Evolutionary conservation across 2,888 invertebrate genomes (phyloP), one percentile per base, ranked within the genome.

Genomic region (Germaria angustata): DNA sequence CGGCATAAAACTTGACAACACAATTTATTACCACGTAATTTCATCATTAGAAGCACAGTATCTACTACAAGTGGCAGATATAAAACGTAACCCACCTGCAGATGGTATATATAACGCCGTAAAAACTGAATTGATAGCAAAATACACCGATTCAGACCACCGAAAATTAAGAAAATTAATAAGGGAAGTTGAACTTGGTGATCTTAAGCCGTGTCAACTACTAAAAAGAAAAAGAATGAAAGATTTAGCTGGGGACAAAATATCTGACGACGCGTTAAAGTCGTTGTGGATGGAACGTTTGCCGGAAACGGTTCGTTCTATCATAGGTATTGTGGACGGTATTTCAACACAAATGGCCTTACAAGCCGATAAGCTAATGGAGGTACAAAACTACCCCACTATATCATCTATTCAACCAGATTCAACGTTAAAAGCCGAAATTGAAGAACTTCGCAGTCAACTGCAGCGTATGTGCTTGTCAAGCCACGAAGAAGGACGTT

Each of bases 221-320:
- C 17, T 55, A n/a, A n/a, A n/a, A n/a, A n/a, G n/a, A 24, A 55
- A 55, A 17, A 9, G 69, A n/a, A 76, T 68, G 68, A 55, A 49
- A 22, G 78, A 78, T n/a, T 63, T 59, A 28, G 46, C 72, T 1
- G 34, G 59, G 2, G n/a, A 32, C 7, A 49, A 4, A 24, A 49
- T n/a, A 69, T 53, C 32, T 36, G 53, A 5, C n/a, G n/a, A n/a
- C n/a, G n/a, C n/a, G n/a, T n/a, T n/a, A n/a, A n/a, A n/a, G n/a
- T n/a, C n/a, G n/a, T 63, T 78, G 17, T 69, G 69, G 71, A 55
- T 78, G 34, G 53, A 75, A 11, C 41, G 63, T 2, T 24, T 63
- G 17, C 63, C 65, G 22, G 73, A 39, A 34, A 72, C 28, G 13
- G 61, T 72, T 1, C 28, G 72, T 2, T 32, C 72, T 2, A 13